These are phyloP conservation scores for Epinephelus coioides DNA, from an alignment of 2,797 vertebrate species.

Conservation along the genomic window DNA sequence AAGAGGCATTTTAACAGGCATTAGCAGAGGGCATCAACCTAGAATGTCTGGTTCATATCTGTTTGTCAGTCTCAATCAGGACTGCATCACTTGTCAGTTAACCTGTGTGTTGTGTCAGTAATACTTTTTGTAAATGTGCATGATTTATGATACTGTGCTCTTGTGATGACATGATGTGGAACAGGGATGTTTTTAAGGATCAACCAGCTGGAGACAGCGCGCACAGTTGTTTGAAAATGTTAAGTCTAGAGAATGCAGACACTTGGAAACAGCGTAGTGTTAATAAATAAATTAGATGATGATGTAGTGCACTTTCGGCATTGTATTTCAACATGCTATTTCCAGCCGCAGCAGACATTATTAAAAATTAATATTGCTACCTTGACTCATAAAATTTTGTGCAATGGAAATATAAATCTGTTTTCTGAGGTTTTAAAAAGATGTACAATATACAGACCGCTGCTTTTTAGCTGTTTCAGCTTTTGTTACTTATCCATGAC, in stretches of 20 bases:
- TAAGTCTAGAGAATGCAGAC: neutral
- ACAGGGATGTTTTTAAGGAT: neutral
- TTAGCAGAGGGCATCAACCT: constrained; percentile 41
- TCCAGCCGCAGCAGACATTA: neutral
- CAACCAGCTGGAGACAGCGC: rapidly evolving
- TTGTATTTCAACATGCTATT: constrained; percentile 20
- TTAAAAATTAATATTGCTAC: neutral
- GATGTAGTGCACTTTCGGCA: neutral
- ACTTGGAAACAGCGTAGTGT: constrained; percentile 1
- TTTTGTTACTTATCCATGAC: neutral
- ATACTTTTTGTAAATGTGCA: neutral
- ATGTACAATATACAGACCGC: too few relatives aligned
- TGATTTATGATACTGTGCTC: neutral
- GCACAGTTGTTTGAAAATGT: neutral
- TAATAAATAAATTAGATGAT: constrained; percentile 31
- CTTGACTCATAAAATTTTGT: neutral
- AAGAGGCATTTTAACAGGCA: constrained; percentile 64
- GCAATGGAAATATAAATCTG: neutral
- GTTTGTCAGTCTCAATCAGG: constrained; percentile 15
- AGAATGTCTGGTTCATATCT: constrained; percentile 19
- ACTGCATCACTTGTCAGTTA: neutral
- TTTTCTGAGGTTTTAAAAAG: neutral
- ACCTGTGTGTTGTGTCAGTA: neutral
- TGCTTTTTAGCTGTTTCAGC: neutral
- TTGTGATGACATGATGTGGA: neutral